Base-by-base conservation (phyloP, 1,140 invertebrate genomes). In the Pollicipes pollicipes region DNA sequence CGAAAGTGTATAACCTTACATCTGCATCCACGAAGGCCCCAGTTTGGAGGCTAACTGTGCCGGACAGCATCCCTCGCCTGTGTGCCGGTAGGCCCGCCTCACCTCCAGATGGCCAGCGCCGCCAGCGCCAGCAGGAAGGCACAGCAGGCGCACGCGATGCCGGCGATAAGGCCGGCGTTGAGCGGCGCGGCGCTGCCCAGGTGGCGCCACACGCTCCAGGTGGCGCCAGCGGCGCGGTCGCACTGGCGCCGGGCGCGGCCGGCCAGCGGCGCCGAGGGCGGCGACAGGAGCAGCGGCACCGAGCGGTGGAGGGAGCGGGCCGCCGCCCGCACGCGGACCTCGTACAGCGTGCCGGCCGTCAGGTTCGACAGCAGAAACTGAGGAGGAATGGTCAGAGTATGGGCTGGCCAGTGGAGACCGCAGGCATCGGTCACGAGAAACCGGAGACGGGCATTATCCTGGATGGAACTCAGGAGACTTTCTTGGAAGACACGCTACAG, bases 31-130 rank as follows among this genome's bases (percentile, higher is more conserved):
- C n/a, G n/a, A n/a, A n/a, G n/a, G n/a, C n/a, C n/a, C n/a, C n/a
- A n/a, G n/a, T n/a, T n/a, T n/a, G n/a, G n/a, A n/a, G n/a, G n/a
- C n/a, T n/a, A n/a, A n/a, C n/a, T n/a, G n/a, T n/a, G n/a, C n/a
- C n/a, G n/a, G n/a, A n/a, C n/a, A n/a, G n/a, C n/a, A n/a, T n/a
- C n/a, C n/a, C n/a, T n/a, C n/a, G n/a, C n/a, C n/a, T n/a, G n/a
- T n/a, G n/a, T n/a, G n/a, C n/a, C n/a, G n/a, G n/a, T n/a, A n/a
- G n/a, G n/a, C n/a, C n/a, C n/a, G n/a, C n/a, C 84, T 83, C 83
- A 89, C 88, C 88, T 88, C 88, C 88, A 90, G 30, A 91, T 78
- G 70, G 90, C 80, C 78, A 90, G 85, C 69, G 85, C 86, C 76
- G 85, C 82, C 69, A 90, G 83, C 70, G 86, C 84, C 70, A 90